These are phyloP conservation scores for Rhynchonycteris naso DNA, from an alignment of 2,797 vertebrate species.

Conservation along the genomic window DNA sequence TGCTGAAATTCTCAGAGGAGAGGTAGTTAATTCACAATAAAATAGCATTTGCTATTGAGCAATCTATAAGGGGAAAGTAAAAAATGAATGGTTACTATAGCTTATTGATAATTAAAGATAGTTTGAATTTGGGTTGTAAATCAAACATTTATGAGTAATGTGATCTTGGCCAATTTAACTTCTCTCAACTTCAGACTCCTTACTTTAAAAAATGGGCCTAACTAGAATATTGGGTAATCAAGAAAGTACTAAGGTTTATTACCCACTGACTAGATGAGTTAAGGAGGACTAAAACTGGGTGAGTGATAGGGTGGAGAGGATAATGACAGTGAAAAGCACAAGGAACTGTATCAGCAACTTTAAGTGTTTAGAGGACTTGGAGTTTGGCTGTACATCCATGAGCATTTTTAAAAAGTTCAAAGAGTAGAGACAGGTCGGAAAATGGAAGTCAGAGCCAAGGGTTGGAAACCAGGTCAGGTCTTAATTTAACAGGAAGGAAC, in stretches of 20 bases:
- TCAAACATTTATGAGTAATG: not conserved
- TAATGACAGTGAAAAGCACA: not conserved
- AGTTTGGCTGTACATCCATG: not conserved
- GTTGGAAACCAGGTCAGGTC: not conserved
- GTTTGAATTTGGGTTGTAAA: not conserved
- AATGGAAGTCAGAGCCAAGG: not conserved
- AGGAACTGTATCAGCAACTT: not conserved
- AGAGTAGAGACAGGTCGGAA: not conserved
- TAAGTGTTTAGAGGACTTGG: not conserved
- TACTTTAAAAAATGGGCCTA: not conserved
- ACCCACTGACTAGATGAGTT: not conserved
- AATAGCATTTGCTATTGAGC: not conserved
- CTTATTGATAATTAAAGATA: not conserved
- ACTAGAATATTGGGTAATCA: not conserved
- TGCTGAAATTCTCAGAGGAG: not conserved
- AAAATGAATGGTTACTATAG: not conserved
- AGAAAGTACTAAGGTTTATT: not conserved
- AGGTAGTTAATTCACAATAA: not conserved
- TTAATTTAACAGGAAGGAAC: not conserved
- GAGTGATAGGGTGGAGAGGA: rapidly evolving
- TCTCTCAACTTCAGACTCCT: conserved; percentile 4
- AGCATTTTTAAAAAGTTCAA: not conserved
- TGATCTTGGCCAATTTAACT: not conserved
- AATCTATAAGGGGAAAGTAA: not conserved
- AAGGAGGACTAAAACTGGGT: not conserved